Conservation (phyloP, 2,797 vertebrate genomes). For the Tauraco hartlaubi region DNA sequence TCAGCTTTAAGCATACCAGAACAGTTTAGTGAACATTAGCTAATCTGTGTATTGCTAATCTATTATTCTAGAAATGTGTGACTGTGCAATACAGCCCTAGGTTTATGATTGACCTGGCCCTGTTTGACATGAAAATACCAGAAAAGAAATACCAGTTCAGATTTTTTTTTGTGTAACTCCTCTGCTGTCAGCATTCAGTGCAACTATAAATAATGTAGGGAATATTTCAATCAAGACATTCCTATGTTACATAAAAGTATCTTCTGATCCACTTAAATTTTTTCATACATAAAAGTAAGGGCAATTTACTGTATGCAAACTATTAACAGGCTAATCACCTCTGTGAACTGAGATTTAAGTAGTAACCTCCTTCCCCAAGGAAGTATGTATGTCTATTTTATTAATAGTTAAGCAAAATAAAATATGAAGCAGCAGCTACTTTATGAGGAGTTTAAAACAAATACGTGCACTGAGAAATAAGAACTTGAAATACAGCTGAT, state of each 20-base stretch:
- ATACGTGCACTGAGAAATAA: not conserved
- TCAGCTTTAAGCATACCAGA: not conserved
- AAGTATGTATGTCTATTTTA: not conserved
- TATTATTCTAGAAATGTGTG: conserved; percentile 24
- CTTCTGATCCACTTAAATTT: not conserved
- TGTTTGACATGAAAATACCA: conserved; percentile 23
- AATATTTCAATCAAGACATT: conserved; percentile 10
- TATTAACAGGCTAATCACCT: not conserved
- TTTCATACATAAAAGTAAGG: not conserved
- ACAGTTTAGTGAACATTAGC: conserved; percentile 21
- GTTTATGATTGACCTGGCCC: conserved; percentile 31
- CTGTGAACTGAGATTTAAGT: not conserved
- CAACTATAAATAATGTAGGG: not conserved
- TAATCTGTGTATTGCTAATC: not conserved
- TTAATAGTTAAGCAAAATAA: not conserved
- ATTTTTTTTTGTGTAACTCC: not conserved
- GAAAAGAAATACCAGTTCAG: not conserved
- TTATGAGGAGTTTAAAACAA: not conserved
- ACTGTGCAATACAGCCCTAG: not conserved
- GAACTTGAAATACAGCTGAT: not conserved
- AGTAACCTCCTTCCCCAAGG: not conserved
- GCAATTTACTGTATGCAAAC: not conserved
- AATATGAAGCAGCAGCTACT: not conserved
- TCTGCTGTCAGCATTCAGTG: not conserved
- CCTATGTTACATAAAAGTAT: not conserved